Conservation (phyloP, 2,797 vertebrate genomes). For the Bovichtus diacanthus region DNA sequence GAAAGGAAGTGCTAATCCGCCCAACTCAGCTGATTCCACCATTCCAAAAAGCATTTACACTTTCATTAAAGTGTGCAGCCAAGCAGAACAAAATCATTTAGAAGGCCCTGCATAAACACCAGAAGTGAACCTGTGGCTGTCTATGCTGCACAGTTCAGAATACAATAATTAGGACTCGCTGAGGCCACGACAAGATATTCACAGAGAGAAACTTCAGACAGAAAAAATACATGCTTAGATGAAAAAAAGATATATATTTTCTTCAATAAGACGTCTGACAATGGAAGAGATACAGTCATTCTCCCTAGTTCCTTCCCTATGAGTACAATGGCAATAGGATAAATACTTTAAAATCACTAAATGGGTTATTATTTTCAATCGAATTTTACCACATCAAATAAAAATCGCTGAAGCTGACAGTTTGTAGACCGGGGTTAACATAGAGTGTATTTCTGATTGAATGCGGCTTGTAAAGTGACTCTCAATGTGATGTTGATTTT, state of each 20-base stretch:
- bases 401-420: background rate
- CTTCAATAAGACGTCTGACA: conserved; percentile 4
- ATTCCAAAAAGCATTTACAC: conserved; percentile 85
- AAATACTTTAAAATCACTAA: background rate
- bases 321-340: background rate
- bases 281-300: conserved; percentile 1
- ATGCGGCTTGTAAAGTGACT: background rate
- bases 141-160: conserved; percentile 63
- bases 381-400: conserved; percentile 18
- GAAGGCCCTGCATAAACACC: conserved; percentile 78
- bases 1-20: conserved; percentile 82
- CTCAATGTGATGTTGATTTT: conserved; percentile 23
- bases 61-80: conserved; percentile 88
- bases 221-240: conserved; percentile 23
- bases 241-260: conserved; percentile 29
- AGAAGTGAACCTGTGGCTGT: conserved; percentile 77
- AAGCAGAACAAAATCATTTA: conserved; percentile 85
- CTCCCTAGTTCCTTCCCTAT: background rate
- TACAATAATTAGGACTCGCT: conserved; percentile 74
- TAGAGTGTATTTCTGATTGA: conserved; percentile 5
- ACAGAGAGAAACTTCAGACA: conserved; percentile 43
- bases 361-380: conserved; percentile 2
- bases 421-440: conserved; percentile 11
- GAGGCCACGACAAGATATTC: conserved; percentile 55
- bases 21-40: conserved; percentile 81